These are phyloP conservation scores for Ennomos fuscantarius DNA, from an alignment of 2,888 invertebrate genomes.

Conservation along the genomic window DNA sequence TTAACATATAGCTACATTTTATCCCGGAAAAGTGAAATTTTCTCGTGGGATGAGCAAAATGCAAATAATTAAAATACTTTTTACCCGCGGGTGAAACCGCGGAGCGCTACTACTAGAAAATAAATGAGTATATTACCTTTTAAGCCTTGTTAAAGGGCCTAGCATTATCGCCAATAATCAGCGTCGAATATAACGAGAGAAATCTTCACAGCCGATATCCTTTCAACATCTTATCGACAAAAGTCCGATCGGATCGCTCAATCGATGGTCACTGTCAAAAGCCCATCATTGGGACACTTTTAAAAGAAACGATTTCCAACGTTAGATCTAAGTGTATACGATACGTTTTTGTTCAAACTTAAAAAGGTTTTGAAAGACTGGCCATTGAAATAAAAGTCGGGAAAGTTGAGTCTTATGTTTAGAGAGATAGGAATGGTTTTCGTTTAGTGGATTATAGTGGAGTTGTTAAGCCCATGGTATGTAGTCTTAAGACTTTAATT, in stretches of 20 bases:
- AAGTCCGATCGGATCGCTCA: slow-evolving; percentile 66
- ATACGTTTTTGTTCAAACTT: slow-evolving; percentile 14
- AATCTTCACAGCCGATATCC: slow-evolving; percentile 58
- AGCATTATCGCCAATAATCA: slow-evolving; percentile 49
- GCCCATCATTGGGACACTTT: slow-evolving; percentile 58
- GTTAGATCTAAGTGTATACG: slow-evolving; percentile 39
- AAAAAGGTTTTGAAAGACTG: slow-evolving; percentile 5
- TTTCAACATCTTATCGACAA: slow-evolving; percentile 63
- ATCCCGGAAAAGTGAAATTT: too few relatives aligned
- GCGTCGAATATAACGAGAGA: slow-evolving; percentile 64
- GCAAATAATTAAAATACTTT: too few relatives aligned
- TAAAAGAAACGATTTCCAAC: slow-evolving; percentile 46
- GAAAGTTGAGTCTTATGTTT: slow-evolving; percentile 38
- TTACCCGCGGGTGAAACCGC: too few relatives aligned
- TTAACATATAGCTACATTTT: too few relatives aligned
- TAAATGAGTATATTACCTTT: slow-evolving; percentile 27
- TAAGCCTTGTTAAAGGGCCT: slow-evolving; percentile 33
- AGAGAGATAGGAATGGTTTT: slow-evolving; percentile 30
- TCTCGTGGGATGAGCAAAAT: too few relatives aligned
- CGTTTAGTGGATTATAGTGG: not conserved
- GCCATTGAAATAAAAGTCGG: slow-evolving; percentile 3
- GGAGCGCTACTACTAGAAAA: not conserved
- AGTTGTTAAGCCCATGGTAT: slow-evolving; percentile 26
- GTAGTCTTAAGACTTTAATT: slow-evolving; percentile 58
- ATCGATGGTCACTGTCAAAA: slow-evolving; percentile 69